These are phyloP conservation scores for Pseudocheirus occidentalis DNA, from an alignment of 2,797 vertebrate genomes.

Conservation along the genomic window DNA sequence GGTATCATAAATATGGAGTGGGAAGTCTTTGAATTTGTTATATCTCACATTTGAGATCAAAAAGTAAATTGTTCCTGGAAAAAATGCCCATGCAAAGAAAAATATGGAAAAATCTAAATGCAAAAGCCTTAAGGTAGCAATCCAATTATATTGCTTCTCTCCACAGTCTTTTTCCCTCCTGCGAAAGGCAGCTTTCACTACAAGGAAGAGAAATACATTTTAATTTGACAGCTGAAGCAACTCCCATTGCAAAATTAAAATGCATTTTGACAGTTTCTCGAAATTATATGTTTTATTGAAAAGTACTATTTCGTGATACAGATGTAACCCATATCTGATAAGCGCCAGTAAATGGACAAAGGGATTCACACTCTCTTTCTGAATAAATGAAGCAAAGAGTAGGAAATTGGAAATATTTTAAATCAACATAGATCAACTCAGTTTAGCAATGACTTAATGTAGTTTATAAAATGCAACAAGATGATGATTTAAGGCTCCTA, in stretches of 20 bases:
- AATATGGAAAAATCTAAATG: constrained; percentile 53
- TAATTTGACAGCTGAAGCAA: constrained; percentile 66
- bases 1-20: constrained; percentile 41
- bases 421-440: constrained; percentile 49
- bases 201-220: constrained; percentile 72
- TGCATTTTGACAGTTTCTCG: constrained; percentile 59
- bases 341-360: constrained; percentile 66
- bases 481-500: background rate
- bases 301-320: constrained; percentile 59
- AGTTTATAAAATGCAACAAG: background rate
- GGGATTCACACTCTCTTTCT: constrained; percentile 36
- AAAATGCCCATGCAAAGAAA: constrained; percentile 43
- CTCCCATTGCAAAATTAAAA: constrained; percentile 73
- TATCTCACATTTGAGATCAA: constrained; percentile 56
- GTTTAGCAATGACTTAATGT: accelerated
- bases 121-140: constrained; percentile 49
- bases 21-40: constrained; percentile 14
- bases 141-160: constrained; percentile 64
- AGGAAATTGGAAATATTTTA: constrained; percentile 12
- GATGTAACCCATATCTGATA: constrained; percentile 54
- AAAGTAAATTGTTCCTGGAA: constrained; percentile 46
- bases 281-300: constrained; percentile 66
- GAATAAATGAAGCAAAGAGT: constrained; percentile 10
- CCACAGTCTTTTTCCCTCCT: constrained; percentile 45
- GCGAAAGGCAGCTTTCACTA: constrained; percentile 69